Base-by-base conservation (phyloP, 1,140 invertebrate genomes). In the Apis laboriosa region DNA sequence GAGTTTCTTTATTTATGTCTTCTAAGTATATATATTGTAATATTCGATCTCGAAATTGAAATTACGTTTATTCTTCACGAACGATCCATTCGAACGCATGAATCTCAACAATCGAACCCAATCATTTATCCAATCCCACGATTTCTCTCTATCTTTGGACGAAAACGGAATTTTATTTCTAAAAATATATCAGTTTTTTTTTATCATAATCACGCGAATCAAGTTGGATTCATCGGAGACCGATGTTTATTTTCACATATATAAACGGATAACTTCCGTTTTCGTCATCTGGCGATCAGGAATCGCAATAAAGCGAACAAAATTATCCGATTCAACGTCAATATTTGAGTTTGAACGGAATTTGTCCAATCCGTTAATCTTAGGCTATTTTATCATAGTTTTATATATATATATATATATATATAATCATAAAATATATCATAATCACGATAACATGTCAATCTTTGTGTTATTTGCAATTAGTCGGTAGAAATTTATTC, bases 171-270 rank as follows among this genome's bases (percentile, higher is more conserved):
- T 34, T 34, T 34, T 11, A 0, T 1, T 70, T 21, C 9, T 24
- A 51, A 53, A 70, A 24, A 13, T 24, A 51, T n/a, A 43, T 43
- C 34, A 7, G 5, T 43, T 43, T 43, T 43, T 24, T 7, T 7
- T 43, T 43, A 43, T 43, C 21, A 24, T 17, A 24, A 51, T 43
- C n/a, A 43, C 7, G 8, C 9, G 4, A 43, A 43, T 43, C 34
- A 1, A 51, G 13, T n/a, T 24, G 12, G 13, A 70, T 43, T n/a
- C 21, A 21, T 51, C 43, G 15, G 21, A 15, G 66, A 49, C 17
- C 9, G 12, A n/a, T 2, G 74, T 77, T 55, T 77, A 66, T 77
- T 67, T 77, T 77, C 75, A 56, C 51, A 19, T 28, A 24, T 1
- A 24, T 8, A 34, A 53, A 19, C 61, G 24, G 0, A 24, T 8